Conservation (phyloP, 1,140 invertebrate species). For the Anoplophora glabripennis region DNA sequence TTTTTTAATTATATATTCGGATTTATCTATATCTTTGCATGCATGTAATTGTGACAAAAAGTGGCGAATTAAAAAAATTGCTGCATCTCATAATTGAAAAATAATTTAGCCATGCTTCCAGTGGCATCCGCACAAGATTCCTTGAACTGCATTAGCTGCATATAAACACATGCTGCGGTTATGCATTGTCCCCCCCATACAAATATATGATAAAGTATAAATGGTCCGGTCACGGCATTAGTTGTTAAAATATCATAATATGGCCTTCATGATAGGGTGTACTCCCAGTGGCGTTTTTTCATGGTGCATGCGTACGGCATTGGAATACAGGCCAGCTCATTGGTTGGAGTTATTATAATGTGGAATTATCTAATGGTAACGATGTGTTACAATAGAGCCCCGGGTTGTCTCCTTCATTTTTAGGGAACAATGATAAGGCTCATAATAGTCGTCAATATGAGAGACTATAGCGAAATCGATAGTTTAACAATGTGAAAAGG, state of each 20-base stretch:
- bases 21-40: conserved; percentile 15
- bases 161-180: neutral
- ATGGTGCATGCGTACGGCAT: neutral
- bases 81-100: conserved; percentile 14
- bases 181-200: neutral
- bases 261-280: neutral
- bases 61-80: neutral
- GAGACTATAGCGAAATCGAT: no score
- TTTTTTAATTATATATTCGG: neutral
- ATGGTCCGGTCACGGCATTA: neutral
- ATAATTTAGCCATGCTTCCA: conserved; percentile 5
- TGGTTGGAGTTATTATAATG: neutral
- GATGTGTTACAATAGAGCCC: no score
- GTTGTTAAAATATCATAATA: neutral
- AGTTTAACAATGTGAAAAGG: no score
- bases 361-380: no score
- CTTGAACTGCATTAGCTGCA: conserved; percentile 3
- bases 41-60: conserved; percentile 11
- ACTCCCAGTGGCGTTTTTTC: neutral
- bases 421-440: no score
- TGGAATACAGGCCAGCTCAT: neutral
- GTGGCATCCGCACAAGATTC: conserved; percentile 1
- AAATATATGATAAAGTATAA: neutral
- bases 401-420: no score
- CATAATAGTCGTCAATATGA: no score